Conservation (phyloP, 2,797 vertebrate species). For the Echeneis naucrates region DNA sequence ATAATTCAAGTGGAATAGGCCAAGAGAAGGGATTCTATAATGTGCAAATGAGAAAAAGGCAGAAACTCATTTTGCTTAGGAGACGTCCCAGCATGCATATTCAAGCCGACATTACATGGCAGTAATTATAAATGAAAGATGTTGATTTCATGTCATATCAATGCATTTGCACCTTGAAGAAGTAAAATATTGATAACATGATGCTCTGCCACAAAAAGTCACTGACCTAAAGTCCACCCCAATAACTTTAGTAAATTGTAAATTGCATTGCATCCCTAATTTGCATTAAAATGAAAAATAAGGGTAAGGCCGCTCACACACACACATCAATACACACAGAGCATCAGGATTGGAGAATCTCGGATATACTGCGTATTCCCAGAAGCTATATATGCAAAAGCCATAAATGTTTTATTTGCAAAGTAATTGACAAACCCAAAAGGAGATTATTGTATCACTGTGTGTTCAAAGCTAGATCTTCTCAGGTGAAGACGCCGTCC, state of each 20-base stretch:
- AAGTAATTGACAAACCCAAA: conserved; percentile 66
- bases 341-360: conserved; percentile 8
- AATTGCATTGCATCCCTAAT: conserved; percentile 39
- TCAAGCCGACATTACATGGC: not conserved
- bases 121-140: conserved; percentile 17
- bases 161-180: not conserved
- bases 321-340: not conserved
- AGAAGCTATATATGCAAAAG: conserved; percentile 41
- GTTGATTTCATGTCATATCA: conserved; percentile 27
- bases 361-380: conserved; percentile 40
- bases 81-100: not conserved
- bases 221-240: conserved; percentile 27
- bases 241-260: conserved; percentile 46
- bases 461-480: conserved; percentile 40
- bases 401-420: conserved; percentile 67
- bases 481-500: conserved; percentile 1
- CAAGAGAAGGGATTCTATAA: not conserved
- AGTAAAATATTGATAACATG: conserved; percentile 55
- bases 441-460: conserved; percentile 63
- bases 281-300: conserved; percentile 37
- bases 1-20: not conserved
- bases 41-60: not conserved
- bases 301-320: no score
- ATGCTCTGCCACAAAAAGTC: conserved; percentile 21
- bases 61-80: not conserved